These are phyloP conservation scores for Brevimyrus niger DNA, from an alignment of 2,113 vertebrate genomes.

Conservation along the genomic window DNA sequence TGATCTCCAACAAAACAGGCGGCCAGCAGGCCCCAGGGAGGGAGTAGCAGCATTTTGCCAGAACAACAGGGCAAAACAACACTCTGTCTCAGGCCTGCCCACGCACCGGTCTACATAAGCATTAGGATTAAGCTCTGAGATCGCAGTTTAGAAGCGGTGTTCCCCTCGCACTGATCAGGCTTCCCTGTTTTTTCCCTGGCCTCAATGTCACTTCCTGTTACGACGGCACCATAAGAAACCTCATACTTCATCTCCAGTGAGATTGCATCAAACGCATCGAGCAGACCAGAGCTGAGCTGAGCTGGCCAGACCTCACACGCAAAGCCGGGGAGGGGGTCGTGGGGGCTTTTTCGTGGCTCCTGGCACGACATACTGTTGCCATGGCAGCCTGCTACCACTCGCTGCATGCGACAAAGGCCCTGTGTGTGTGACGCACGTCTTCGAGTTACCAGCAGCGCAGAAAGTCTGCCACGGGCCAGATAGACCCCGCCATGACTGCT, in stretches of 20 bases:
- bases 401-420: slow-evolving; percentile 55
- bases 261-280: background rate
- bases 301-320: background rate
- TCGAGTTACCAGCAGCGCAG: slow-evolving; percentile 56
- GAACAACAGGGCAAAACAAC: background rate
- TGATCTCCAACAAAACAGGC: background rate
- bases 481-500: background rate
- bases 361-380: slow-evolving; percentile 43
- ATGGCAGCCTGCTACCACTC: slow-evolving; percentile 54
- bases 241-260: background rate
- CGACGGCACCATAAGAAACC: background rate
- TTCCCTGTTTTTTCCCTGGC: background rate
- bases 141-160: background rate
- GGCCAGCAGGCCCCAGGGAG: background rate
- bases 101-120: background rate
- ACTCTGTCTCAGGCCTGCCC: background rate
- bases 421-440: slow-evolving; percentile 29
- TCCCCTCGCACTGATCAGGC: background rate
- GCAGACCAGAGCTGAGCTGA: background rate
- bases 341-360: background rate
- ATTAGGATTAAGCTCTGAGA: background rate
- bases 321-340: background rate
- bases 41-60: background rate
- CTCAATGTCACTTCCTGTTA: background rate
- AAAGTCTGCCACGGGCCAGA: background rate